Evolutionary conservation across 1,140 invertebrate genomes (phyloP), one percentile per base, ranked within the genome.

Genomic region (Phymorhynchus buccinoides): DNA sequence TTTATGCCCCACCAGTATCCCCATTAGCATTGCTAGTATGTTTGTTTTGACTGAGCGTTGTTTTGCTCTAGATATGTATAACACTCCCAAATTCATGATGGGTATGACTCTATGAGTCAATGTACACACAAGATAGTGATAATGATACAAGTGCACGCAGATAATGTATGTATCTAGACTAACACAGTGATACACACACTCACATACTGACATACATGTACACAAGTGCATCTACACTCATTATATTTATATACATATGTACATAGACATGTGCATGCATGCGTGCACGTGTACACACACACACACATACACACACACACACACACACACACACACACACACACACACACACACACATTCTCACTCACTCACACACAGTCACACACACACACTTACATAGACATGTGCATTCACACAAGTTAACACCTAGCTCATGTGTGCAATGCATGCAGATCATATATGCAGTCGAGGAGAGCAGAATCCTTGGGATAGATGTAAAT

Each of bases 221-320:
- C 66, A 71, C 66, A 52, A 12, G 48, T 52, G 48, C 22, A 52
- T 52, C 9, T 52, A 52, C 7, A 12, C 22, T 66, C 62, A 12
- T 27, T 35, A 1, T 71, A 4, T 71, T 18, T 71, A 9, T 71
- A 12, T 71, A n/a, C 22, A 12, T 7, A 52, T 22, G 48, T 52
- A 52, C 22, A 22, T 52, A 52, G n/a, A 7, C 48, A 52, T 22
- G 22, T 52, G 48, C 7, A 52, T 37, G 22, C 68, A 30, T 73
- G 12, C 68, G 9, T 73, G 68, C 6, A 48, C 39, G 73, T 30
- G n/a, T 27, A 30, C 75, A 48, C 78, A n/a, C 79, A 48, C 79
- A 48, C 79, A 48, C 79, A n/a, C 44, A 37, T 48, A 56, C 44
- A 56, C 79, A 80, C 44, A 79, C 77, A 80, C 42, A 80, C 79